Conservation (phyloP, 92 coral and sea anemone species). For the Palythoa caribaeorum region DNA sequence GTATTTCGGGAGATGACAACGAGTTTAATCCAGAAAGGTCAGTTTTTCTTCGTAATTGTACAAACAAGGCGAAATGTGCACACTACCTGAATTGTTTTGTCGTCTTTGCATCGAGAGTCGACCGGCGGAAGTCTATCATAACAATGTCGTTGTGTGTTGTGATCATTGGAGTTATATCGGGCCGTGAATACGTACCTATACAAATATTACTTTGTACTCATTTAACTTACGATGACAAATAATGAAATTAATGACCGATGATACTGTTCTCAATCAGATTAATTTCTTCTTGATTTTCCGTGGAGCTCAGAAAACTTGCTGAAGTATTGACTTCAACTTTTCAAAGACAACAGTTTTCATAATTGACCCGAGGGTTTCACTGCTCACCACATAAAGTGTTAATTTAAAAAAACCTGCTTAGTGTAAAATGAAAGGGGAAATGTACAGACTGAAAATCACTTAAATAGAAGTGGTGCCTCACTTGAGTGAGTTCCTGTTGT, state of each 20-base stretch:
- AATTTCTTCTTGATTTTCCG: neutral
- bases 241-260: neutral
- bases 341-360: neutral
- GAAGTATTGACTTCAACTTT: neutral
- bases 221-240: neutral
- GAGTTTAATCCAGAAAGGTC: constrained; percentile 17
- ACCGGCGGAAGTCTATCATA: constrained; percentile 7
- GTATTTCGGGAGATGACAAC: constrained; percentile 10
- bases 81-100: neutral
- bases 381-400: neutral
- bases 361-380: neutral
- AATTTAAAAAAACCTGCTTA: neutral
- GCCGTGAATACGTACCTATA: neutral
- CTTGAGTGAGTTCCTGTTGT: neutral
- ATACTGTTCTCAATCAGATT: neutral
- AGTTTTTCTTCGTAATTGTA: neutral
- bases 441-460: neutral
- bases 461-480: neutral
- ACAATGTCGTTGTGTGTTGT: constrained; percentile 2
- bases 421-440: neutral
- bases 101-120: neutral
- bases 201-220: neutral
- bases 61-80: no score
- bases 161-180: neutral
- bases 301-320: neutral